phyloP scores from a whole-genome alignment of 2,113 vertebrate species.

The Cyanoramphus novaezelandiae region DNA sequence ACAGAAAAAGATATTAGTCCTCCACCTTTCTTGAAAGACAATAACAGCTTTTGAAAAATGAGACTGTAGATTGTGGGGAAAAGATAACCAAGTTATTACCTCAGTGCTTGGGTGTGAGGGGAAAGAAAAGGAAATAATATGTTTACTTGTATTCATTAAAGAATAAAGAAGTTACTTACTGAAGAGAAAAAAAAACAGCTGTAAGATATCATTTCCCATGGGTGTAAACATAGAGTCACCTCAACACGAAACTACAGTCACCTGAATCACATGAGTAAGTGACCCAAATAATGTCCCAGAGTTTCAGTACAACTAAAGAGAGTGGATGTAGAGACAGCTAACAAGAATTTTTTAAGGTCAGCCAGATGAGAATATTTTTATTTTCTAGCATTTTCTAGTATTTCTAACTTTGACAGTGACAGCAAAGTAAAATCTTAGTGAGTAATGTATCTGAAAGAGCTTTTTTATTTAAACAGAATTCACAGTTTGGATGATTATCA shows the following conservation, averaged over 20 bases:
- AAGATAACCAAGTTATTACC: not conserved
- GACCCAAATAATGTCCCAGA: not conserved
- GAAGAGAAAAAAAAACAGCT: not conserved
- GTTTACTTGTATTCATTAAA: not conserved
- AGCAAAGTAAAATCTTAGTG: not conserved
- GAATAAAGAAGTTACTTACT: not conserved
- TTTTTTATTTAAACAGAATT: not conserved
- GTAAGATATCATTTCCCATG: not conserved
- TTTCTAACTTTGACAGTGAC: not conserved
- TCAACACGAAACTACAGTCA: not conserved
- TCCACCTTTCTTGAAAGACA: not conserved
- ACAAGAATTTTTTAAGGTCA: not conserved
- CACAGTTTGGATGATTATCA: not conserved
- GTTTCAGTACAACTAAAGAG: not conserved
- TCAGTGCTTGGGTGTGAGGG: accelerated
- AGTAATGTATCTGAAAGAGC: not conserved
- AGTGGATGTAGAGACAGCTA: not conserved
- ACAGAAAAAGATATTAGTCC: not conserved
- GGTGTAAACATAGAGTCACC: not conserved
- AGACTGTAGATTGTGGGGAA: accelerated
- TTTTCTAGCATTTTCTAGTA: not conserved
- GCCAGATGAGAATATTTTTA: not conserved
- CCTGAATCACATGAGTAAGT: not conserved
- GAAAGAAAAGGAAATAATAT: not conserved
- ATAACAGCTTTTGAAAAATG: not conserved